Conservation (phyloP, 2,888 invertebrate genomes). For the Eupithecia abbreviata region DNA sequence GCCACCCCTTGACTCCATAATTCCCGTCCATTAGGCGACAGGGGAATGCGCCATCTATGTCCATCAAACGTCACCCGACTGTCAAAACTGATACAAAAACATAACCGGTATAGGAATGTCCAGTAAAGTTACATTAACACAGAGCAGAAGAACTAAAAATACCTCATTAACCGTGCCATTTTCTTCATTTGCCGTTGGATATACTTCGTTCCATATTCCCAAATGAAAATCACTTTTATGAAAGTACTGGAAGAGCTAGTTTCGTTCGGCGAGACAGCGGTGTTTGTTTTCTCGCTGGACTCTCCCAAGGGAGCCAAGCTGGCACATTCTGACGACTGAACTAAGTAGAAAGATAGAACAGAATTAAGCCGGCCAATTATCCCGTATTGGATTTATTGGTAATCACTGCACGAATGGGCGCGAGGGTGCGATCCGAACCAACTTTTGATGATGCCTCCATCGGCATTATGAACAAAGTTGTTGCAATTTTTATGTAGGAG, state of each 20-base stretch:
- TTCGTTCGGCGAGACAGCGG: slow-evolving; percentile 66
- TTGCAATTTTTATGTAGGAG: slow-evolving; percentile 82
- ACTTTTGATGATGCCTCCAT: slow-evolving; percentile 83
- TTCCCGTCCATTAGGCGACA: slow-evolving; percentile 74
- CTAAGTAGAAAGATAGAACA: slow-evolving; percentile 84
- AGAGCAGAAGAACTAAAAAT: slow-evolving; percentile 62
- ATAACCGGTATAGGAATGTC: slow-evolving; percentile 34
- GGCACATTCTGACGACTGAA: slow-evolving; percentile 84
- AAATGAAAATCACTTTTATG: slow-evolving; percentile 66
- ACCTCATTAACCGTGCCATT: slow-evolving; percentile 71
- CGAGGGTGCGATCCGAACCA: slow-evolving; percentile 83
- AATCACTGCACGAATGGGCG: slow-evolving; percentile 84
- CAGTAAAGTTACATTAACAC: slow-evolving; percentile 43
- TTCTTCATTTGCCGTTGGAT: slow-evolving; percentile 69
- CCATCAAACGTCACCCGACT: slow-evolving; percentile 59
- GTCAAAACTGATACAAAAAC: slow-evolving; percentile 45
- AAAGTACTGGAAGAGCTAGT: slow-evolving; percentile 60
- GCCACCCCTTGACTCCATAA: slow-evolving; percentile 77
- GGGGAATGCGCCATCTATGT: slow-evolving; percentile 66
- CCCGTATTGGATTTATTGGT: slow-evolving; percentile 85
- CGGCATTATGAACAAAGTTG: slow-evolving; percentile 83
- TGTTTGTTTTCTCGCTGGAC: slow-evolving; percentile 77
- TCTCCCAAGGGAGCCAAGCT: slow-evolving; percentile 81
- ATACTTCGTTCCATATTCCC: slow-evolving; percentile 55
- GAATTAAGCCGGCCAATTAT: slow-evolving; percentile 85